phyloP scores from a whole-genome alignment of 2,113 vertebrate species.

The Ceuthmochares aereus region DNA sequence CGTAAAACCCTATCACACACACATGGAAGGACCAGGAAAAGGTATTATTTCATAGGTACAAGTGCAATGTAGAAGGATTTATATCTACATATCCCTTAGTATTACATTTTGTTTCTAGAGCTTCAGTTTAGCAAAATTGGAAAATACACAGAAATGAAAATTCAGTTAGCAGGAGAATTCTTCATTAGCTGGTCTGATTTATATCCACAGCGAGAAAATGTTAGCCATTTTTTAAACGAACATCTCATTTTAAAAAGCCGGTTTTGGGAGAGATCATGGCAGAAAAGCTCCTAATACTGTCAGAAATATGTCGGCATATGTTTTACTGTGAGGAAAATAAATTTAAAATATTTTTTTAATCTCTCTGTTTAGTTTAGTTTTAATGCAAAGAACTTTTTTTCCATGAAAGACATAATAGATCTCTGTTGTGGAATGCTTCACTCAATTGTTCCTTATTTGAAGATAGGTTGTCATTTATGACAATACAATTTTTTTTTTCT shows the following conservation, averaged over 20 bases:
- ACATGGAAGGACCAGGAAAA: neutral
- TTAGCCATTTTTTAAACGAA: neutral
- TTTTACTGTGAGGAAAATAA: neutral
- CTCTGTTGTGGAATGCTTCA: neutral
- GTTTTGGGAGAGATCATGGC: neutral
- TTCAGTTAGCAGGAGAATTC: neutral
- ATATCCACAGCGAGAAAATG: neutral
- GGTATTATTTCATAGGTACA: neutral
- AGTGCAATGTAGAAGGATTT: neutral
- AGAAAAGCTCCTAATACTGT: neutral
- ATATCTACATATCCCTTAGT: neutral
- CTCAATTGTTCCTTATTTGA: neutral
- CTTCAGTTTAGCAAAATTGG: neutral
- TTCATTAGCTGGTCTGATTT: neutral
- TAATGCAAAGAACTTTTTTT: neutral
- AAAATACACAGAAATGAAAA: neutral
- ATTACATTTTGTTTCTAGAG: neutral
- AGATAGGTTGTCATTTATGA: neutral
- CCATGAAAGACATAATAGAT: neutral
- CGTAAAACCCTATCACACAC: neutral
- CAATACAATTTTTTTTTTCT: constrained; percentile 19
- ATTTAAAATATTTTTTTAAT: neutral
- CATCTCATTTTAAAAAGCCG: neutral
- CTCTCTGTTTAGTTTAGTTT: neutral
- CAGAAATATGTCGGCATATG: neutral